Evolutionary conservation across 2,113 vertebrate species (phyloP), one percentile per base, ranked within the genome.

Genomic region (Xenopus tropicalis): DNA sequence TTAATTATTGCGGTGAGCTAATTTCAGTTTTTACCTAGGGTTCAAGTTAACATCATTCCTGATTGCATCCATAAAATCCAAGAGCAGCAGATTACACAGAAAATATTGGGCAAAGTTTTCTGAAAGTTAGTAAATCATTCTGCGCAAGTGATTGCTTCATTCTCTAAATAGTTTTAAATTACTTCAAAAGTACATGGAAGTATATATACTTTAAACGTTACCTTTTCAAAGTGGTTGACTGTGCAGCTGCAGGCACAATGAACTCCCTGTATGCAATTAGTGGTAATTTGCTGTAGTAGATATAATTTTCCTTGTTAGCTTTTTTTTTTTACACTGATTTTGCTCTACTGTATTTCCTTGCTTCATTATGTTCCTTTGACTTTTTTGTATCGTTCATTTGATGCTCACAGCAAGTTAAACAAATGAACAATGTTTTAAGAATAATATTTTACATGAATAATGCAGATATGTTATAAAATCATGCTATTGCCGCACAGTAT

Each of bases 211-310:
- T 62, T 54, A 75, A 69, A 62, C 57, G 29, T 62, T 69, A 56
- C 37, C 59, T 69, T 74, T 75, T 75, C 58, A 75, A 69, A 29
- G 25, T 69, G 62, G 25, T 48, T 76, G 57, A 61, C 57, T 48
- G 66, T 37, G 44, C 61, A 69, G 68, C 73, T 69, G 61, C 52
- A 63, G 57, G 59, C 73, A 69, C 64, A 69, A 67, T 22, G 17
- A 69, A 62, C 57, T 21, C 23, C 25, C 66, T 76, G 25, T 64
- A 56, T 62, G 66, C 73, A 76, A 76, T 76, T 76, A 76, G 58
- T 19, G 19, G 48, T 43, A 76, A 76, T 76, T 76, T 69, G 24
- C 58, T 76, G 66, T 63, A 69, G 59, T 54, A 69, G 73, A 76
- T 69, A 68, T 76, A 51, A 76, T 69, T 76, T 76, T 61, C 56